Evolutionary conservation across 2,888 invertebrate genomes (phyloP), one percentile per base, ranked within the genome.

Genomic region (Allolobophora icterica): DNA sequence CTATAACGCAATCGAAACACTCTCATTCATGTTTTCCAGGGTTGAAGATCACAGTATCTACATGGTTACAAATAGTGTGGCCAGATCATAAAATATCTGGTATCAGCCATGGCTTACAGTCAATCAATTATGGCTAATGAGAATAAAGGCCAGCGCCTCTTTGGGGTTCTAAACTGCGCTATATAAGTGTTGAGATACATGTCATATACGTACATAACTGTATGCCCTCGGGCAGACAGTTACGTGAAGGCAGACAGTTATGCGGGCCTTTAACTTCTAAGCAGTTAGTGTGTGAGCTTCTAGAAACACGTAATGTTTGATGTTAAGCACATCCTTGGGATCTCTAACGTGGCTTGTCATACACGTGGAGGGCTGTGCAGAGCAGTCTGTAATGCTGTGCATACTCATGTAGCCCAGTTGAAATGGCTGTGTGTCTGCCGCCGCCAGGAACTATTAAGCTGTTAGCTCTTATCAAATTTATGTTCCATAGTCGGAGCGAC

Each of bases 381-480:
- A n/a, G 71, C 71, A 11, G 30, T 71, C 71, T 71, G 8, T 11
- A 11, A 11, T 30, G 71, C n/a, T n/a, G n/a, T 71, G 71, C n/a
- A n/a, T 11, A n/a, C 30, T 71, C n/a, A 11, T 71, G 71, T 71
- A n/a, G 30, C 6, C n/a, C 71, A n/a, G 71, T n/a, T 71, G 30
- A 71, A 52, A n/a, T 71, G 2, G n/a, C n/a, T 71, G 30, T 1
- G 71, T 71, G 71, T 30, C 15, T 71, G 71, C 71, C n/a, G 13
- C 71, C 71, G n/a, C n/a, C 71, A 71, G 71, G n/a, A 71, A 71
- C 71, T 71, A 71, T 17, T 71, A 71, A 71, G 71, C 71, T 71
- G 71, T 71, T 30, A n/a, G n/a, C n/a, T 71, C 71, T 71, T 71
- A 71, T 71, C 71, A 71, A 71, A 71, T n/a, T n/a, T 71, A 71